Evolutionary conservation across 2,888 invertebrate genomes (phyloP).

Genomic region (Phymatocera aterrima): DNA sequence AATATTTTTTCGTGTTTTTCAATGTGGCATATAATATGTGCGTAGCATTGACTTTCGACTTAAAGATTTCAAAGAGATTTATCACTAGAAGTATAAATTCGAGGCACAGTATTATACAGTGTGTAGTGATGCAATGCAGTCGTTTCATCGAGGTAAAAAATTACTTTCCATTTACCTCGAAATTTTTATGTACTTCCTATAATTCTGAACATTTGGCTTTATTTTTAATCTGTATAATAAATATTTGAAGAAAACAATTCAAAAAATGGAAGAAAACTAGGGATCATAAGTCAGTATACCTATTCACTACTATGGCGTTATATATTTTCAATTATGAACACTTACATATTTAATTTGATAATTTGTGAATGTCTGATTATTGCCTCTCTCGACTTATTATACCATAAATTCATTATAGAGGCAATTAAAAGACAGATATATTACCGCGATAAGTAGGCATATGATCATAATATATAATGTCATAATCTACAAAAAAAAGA

Average conservation of each 20-base stretch:
- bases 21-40: too few species aligned
- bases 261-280: neutral
- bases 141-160: too few species aligned
- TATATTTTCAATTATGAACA: neutral
- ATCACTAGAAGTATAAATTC: neutral
- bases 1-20: too few species aligned
- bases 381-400: neutral
- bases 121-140: too few species aligned
- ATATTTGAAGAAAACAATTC: neutral
- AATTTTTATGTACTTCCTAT: neutral
- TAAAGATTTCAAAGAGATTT: neutral
- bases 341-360: neutral
- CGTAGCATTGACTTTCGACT: neutral
- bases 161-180: neutral
- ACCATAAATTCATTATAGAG: too few species aligned
- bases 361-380: neutral
- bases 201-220: constrained; percentile 1
- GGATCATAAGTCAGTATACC: neutral
- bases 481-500: constrained; percentile 1
- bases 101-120: too few species aligned
- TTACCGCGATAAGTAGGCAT: neutral
- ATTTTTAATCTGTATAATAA: neutral
- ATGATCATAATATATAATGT: too few species aligned
- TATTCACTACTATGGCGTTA: neutral
- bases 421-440: neutral